Percentiles rank a stretch among this genome's conserved stretches.
These are phyloP conservation scores for Acleris emargana DNA, from an alignment of 2,888 invertebrate genomes.

Conservation along the genomic window DNA sequence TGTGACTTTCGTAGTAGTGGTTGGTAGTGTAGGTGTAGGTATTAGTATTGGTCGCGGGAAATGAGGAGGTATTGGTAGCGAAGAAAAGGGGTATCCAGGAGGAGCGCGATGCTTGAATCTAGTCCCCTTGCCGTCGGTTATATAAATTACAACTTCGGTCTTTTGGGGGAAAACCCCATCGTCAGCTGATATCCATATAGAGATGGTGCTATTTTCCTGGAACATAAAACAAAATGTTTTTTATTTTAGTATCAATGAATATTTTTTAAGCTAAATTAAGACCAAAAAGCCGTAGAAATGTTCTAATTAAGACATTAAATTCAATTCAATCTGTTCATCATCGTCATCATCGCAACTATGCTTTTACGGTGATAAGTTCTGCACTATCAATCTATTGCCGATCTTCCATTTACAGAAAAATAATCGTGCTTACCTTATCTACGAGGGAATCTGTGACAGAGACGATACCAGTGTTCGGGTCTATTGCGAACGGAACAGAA, in stretches of 20 bases:
- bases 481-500: conserved; percentile 89
- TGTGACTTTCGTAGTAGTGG: conserved; percentile 62
- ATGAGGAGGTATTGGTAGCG: conserved; percentile 45
- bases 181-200: conserved; percentile 72
- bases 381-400: no score
- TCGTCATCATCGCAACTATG: no score
- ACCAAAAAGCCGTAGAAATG: no score
- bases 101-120: conserved; percentile 60
- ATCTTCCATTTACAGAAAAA: no score
- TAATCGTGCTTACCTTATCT: conserved; percentile 84
- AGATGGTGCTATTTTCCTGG: conserved; percentile 74
- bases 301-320: no score
- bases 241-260: no score
- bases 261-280: no score
- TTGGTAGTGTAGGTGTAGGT: conserved; percentile 50
- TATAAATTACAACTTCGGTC: conserved; percentile 69
- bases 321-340: no score
- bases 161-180: conserved; percentile 73
- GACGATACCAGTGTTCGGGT: conserved; percentile 89
- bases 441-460: conserved; percentile 90
- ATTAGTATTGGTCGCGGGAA: conserved; percentile 41
- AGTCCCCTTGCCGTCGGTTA: conserved; percentile 64
- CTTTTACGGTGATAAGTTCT: no score
- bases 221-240: conserved; percentile 42
- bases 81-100: conserved; percentile 50